Percentiles rank a stretch among this genome's conserved stretches.
phyloP scores from a whole-genome alignment of 2,113 vertebrate genomes.

The Zosterops hypoxanthus region DNA sequence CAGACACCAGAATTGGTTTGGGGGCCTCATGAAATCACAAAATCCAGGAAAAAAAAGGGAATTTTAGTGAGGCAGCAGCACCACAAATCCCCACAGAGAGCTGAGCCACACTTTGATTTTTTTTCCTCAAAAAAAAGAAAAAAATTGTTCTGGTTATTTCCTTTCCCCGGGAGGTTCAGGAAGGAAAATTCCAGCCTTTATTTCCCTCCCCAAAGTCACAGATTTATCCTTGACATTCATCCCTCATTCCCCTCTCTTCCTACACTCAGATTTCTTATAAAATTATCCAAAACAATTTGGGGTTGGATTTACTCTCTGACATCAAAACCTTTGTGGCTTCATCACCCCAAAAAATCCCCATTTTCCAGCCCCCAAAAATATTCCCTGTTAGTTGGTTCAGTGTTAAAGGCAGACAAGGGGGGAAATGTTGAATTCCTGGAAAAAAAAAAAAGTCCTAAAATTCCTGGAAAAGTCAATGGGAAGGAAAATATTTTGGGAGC shows the following conservation, averaged over 20 bases:
- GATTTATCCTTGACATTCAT: background rate
- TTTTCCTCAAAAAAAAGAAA: too few species aligned
- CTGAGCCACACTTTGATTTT: background rate
- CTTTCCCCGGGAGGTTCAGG: background rate
- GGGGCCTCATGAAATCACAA: background rate
- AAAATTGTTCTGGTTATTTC: rapidly evolving
- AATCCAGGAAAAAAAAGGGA: background rate
- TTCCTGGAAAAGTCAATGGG: background rate
- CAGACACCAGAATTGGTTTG: too few species aligned
- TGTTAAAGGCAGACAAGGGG: background rate
- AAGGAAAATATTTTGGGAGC: too few species aligned
- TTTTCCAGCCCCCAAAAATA: background rate
- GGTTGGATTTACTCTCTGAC: too few species aligned
- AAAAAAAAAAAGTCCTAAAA: background rate
- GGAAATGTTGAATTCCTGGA: background rate
- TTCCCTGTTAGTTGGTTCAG: rapidly evolving
- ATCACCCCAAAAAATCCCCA: background rate
- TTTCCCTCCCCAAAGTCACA: background rate
- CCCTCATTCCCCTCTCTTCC: background rate
- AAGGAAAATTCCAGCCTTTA: background rate
- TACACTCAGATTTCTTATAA: background rate
- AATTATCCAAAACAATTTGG: background rate
- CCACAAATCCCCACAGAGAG: background rate
- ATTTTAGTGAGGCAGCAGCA: background rate
- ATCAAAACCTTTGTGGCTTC: rapidly evolving